Evolutionary conservation across 2,888 invertebrate species (phyloP).

Genomic region (Rhingia rostrata): DNA sequence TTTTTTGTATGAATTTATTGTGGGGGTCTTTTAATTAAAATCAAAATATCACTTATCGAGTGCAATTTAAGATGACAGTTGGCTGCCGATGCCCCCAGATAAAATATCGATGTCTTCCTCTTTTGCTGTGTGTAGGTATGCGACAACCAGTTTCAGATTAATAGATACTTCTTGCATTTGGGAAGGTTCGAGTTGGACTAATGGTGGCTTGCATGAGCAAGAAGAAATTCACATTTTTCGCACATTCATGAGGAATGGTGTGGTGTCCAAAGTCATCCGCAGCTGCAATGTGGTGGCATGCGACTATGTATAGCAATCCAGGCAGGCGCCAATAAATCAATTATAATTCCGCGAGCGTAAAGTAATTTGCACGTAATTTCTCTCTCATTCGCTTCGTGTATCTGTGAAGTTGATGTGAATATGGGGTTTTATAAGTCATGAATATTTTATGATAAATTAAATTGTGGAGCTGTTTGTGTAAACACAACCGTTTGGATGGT

Average conservation of each 20-base stretch:
- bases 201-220: conserved; percentile 22
- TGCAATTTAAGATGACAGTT: conserved; percentile 59
- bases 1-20: conserved; percentile 29
- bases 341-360: conserved; percentile 69
- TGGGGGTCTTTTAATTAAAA: conserved; percentile 53
- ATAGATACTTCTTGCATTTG: conserved; percentile 18
- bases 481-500: conserved; percentile 65
- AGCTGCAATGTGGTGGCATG: conserved; percentile 22
- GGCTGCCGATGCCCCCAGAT: conserved; percentile 39
- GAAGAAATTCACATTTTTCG: conserved; percentile 25
- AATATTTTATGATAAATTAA: conserved; percentile 64
- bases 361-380: conserved; percentile 70
- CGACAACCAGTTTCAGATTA: conserved; percentile 46
- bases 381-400: conserved; percentile 5
- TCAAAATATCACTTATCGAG: conserved; percentile 53
- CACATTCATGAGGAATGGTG: background rate
- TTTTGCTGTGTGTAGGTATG: no score
- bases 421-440: conserved; percentile 23
- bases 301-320: conserved; percentile 13
- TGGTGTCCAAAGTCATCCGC: conserved; percentile 13
- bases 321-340: conserved; percentile 71
- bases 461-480: conserved; percentile 60
- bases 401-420: background rate
- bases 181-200: conserved; percentile 40
- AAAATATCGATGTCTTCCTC: background rate